Conservation (phyloP, 2,113 vertebrate genomes). For the Mesoclemmys tuberculata region DNA sequence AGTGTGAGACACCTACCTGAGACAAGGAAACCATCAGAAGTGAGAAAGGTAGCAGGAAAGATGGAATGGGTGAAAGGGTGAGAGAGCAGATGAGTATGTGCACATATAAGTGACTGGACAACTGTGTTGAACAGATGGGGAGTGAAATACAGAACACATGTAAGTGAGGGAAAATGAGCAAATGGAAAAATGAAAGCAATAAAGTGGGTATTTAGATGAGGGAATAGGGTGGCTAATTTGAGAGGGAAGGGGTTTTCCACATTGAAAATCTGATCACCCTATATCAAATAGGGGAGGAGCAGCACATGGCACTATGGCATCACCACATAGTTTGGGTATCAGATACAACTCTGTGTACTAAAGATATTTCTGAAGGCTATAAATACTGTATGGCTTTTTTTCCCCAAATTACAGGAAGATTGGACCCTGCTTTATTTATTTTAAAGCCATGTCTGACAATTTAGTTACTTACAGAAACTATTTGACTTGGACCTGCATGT, state of each 20-base stretch:
- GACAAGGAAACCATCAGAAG: accelerated
- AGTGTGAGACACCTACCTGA: neutral
- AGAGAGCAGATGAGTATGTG: neutral
- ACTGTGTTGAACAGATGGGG: neutral
- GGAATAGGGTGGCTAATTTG: neutral
- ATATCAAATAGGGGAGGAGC: neutral
- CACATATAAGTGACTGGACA: neutral
- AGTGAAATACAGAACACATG: neutral
- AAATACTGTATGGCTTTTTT: neutral
- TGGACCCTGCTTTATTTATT: neutral
- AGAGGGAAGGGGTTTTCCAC: neutral
- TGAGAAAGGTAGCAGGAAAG: accelerated
- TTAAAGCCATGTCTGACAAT: neutral
- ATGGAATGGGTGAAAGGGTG: neutral
- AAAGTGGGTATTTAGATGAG: neutral
- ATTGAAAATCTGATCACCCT: neutral
- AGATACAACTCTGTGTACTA: neutral
- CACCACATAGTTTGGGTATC: neutral
- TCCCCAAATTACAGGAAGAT: neutral
- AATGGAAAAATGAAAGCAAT: neutral
- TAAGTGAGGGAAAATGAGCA: neutral
- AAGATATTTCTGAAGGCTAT: neutral
- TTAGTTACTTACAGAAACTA: neutral
- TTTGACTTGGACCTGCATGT: neutral
- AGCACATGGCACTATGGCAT: neutral